A percentile compares a stretch with the other conserved stretches of the same genome.
phyloP scores from a whole-genome alignment of 2,113 vertebrate genomes.

The Dromaius novaehollandiae region DNA sequence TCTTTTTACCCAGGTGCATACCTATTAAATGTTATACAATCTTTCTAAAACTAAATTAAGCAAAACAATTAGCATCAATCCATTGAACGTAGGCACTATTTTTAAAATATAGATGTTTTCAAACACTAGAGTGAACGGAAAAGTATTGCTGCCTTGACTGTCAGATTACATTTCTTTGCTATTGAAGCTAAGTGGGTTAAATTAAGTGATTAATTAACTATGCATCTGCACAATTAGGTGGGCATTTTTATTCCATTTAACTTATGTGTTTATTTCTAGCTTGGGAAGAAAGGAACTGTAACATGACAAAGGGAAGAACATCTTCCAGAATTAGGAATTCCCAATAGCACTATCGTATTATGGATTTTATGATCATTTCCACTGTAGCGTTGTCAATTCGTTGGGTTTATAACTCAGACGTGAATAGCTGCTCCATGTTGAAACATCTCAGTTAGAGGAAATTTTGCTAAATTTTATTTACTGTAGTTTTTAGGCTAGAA shows the following conservation, averaged over 20 bases:
- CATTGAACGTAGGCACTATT: not conserved
- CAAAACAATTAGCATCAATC: conserved; percentile 30
- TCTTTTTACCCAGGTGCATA: conserved; percentile 21
- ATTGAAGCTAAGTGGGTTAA: conserved; percentile 46
- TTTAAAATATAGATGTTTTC: conserved; percentile 34
- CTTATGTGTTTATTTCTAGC: conserved; percentile 29
- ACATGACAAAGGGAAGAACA: not conserved
- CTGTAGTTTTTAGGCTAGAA: not conserved
- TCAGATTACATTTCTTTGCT: conserved; percentile 45
- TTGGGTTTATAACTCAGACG: not conserved
- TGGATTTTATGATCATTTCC: not conserved
- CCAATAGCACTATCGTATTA: not conserved
- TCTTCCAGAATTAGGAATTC: not conserved
- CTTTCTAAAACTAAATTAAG: conserved; percentile 41
- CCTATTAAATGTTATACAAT: conserved; percentile 32
- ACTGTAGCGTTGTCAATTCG: not conserved
- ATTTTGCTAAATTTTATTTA: not conserved
- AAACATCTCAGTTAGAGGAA: not conserved
- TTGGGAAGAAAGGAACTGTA: not conserved
- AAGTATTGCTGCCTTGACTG: conserved; percentile 39
- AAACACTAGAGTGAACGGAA: conserved; percentile 4
- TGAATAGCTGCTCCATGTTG: not conserved
- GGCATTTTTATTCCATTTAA: conserved; percentile 56
- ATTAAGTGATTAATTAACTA: conserved; percentile 64
- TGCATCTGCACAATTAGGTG: conserved; percentile 57